A percentile compares a stretch with the other conserved stretches of the same genome.
Evolutionary conservation across 92 coral and sea anemone genomes (phyloP).

Genomic region (Phenganax subtilis): DNA sequence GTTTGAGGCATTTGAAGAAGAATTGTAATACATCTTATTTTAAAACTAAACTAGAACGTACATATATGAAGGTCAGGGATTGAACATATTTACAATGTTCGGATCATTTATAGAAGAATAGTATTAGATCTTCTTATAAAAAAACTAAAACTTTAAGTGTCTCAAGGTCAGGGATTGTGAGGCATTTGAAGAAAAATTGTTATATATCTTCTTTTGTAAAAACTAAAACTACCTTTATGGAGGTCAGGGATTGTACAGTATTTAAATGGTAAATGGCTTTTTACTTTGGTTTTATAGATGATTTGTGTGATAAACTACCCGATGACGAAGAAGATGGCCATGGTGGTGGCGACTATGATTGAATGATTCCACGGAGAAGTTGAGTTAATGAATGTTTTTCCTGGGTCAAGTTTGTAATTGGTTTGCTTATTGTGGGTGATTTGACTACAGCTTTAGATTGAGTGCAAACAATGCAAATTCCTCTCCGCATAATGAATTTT

Average conservation of each 20-base stretch:
- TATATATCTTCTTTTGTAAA: too few relatives aligned
- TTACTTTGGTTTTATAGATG: constrained; percentile 36
- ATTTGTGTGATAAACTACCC: constrained; percentile 39
- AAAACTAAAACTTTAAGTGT: too few relatives aligned
- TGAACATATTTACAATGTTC: not conserved
- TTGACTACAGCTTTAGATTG: not conserved
- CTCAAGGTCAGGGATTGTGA: too few relatives aligned
- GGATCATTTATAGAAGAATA: too few relatives aligned
- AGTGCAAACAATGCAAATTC: not conserved
- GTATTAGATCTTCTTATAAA: too few relatives aligned
- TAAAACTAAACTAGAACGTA: too few relatives aligned
- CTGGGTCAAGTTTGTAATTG: not conserved
- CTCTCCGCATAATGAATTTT: not conserved
- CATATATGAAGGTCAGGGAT: too few relatives aligned
- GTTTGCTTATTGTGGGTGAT: constrained; percentile 14
- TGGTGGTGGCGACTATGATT: constrained; percentile 35
- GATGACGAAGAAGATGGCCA: constrained; percentile 41
- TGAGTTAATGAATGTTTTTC: constrained; percentile 10
- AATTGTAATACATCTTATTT: too few relatives aligned
- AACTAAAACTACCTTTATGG: too few relatives aligned
- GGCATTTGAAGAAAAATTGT: too few relatives aligned
- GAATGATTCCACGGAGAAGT: not conserved
- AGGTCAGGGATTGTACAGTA: not conserved
- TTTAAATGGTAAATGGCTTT: not conserved
- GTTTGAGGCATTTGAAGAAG: too few relatives aligned